These are phyloP conservation scores for Megaceryle torquata DNA, from an alignment of 2,113 vertebrate genomes.

Conservation along the genomic window DNA sequence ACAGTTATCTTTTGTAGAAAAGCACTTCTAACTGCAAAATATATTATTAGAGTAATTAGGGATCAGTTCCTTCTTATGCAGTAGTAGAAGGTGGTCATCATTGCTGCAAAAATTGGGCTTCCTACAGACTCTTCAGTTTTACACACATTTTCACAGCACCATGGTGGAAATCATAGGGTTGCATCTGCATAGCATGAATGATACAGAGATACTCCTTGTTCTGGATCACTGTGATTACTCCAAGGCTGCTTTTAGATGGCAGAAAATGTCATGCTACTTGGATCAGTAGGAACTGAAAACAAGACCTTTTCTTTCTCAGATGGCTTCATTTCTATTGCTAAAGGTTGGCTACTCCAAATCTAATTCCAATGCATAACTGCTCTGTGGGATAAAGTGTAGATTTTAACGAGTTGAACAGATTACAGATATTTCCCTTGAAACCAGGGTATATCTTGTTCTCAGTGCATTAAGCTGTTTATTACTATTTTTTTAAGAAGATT, in stretches of 20 bases:
- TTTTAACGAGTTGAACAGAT: background rate
- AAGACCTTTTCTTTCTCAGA: background rate
- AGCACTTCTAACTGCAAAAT: background rate
- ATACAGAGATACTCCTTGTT: background rate
- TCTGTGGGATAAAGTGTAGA: background rate
- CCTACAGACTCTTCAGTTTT: background rate
- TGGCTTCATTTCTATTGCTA: background rate
- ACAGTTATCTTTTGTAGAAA: background rate
- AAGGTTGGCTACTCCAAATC: background rate
- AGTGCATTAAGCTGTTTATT: background rate
- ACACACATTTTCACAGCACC: background rate
- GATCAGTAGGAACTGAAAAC: background rate
- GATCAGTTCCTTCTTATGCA: background rate
- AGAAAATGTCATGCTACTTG: background rate
- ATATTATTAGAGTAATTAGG: background rate
- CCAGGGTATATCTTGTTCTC: background rate
- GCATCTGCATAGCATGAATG: background rate
- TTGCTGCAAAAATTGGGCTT: background rate
- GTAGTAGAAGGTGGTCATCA: rapidly evolving
- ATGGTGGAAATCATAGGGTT: background rate
- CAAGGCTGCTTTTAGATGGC: background rate
- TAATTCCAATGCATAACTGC: background rate
- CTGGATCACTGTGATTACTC: background rate
- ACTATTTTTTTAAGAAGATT: background rate
- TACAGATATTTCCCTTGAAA: background rate